These are phyloP conservation scores for Eilema caniola DNA, from an alignment of 2,888 invertebrate species.

Conservation along the genomic window DNA sequence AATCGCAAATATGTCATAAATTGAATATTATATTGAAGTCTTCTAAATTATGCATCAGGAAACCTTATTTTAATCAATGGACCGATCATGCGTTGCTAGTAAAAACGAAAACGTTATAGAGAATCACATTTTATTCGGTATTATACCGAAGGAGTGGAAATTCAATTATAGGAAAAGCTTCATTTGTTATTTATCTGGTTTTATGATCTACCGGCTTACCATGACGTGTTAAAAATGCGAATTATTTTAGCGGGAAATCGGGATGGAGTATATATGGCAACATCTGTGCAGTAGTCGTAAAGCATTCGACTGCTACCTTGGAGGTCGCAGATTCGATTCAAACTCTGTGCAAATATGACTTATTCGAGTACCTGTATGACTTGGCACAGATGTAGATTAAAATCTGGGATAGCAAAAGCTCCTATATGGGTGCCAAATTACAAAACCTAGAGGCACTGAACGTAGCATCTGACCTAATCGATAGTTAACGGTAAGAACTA, in stretches of 20 bases:
- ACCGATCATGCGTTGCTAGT: not conserved
- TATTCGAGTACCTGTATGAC: too few species aligned
- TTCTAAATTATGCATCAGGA: not conserved
- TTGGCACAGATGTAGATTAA: too few species aligned
- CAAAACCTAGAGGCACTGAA: slow-evolving; percentile 15
- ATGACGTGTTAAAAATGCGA: too few species aligned
- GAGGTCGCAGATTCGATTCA: too few species aligned
- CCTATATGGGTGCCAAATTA: too few species aligned
- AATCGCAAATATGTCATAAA: slow-evolving; percentile 24
- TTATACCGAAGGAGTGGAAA: not conserved
- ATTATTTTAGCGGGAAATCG: too few species aligned
- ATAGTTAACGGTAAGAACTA: slow-evolving; percentile 20
- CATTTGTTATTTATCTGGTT: not conserved
- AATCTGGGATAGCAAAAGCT: too few species aligned
- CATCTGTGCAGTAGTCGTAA: too few species aligned
- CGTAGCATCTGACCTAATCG: slow-evolving; percentile 22
- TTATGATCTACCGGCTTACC: not conserved
- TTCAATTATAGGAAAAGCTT: not conserved
- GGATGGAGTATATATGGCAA: too few species aligned
- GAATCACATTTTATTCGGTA: slow-evolving; percentile 1
- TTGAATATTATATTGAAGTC: slow-evolving; percentile 32
- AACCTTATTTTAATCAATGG: not conserved
- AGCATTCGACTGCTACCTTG: too few species aligned
- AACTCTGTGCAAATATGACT: too few species aligned
- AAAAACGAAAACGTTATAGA: too few species aligned